Base-by-base conservation (phyloP, 2,797 vertebrate species). In the Aeoliscus strigatus region DNA sequence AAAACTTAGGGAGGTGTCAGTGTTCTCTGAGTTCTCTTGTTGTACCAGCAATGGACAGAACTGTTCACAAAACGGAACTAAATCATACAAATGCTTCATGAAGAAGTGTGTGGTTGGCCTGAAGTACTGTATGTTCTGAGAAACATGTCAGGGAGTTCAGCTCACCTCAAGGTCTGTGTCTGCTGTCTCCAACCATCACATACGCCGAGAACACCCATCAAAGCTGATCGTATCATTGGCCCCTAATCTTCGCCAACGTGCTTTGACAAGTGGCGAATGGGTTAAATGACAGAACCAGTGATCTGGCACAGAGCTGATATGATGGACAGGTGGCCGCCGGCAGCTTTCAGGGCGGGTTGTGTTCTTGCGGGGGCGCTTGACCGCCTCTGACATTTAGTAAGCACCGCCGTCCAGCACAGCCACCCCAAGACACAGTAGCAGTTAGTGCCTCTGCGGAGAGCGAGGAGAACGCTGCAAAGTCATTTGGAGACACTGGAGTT, bases 251-350 rank as follows among this genome's bases (percentile, higher is more conserved):
- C 51, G n/a, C n/a, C n/a, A n/a, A n/a, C n/a, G n/a, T 69, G 43
- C 31, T 18, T 27, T 33, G 21, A 48, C 66, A 79, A 75, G 50
- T 46, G 51, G 15, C 40, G 68, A 75, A 75, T 13, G 77, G 73
- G 77, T 77, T 79, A 84, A 79, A 75, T 40, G 70, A 87, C 87
- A 77, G 48, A 68, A 57, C 60, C 58, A 35, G 72, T 87, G 62
- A 80, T 60, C 43, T 54, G 51, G 56, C 58, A 59, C 52, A 10
- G 40, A 10, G 15, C 53, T 80, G 85, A 87, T 58, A 52, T 77
- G 75, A 83, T 50, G 60, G 83, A 81, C 79, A 81, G 79, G 76
- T 82, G 69, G 80, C 88, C 82, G 53, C 64, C 65, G 78, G 87
- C 75, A 29, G 57, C 77, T 83, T 85, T 80, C 45, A 67, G 55